Conservation (phyloP, 2,888 invertebrate species). For the Nomada fabriciana region DNA sequence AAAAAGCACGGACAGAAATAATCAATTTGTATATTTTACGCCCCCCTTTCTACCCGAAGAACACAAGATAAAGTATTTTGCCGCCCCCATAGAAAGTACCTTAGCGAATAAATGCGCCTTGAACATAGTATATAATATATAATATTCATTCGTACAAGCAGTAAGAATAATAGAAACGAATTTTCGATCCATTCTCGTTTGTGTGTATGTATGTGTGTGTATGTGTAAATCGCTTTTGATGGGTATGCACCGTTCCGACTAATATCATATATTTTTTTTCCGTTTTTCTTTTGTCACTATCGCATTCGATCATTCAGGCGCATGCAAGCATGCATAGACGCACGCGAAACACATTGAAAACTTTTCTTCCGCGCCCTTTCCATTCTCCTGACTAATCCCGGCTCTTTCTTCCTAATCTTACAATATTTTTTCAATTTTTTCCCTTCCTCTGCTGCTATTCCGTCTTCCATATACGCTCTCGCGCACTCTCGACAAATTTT, state of each 20-base stretch:
- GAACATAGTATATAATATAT: constrained; percentile 24
- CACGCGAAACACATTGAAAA: constrained; percentile 24
- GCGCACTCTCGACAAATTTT: constrained; percentile 42
- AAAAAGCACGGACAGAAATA: constrained; percentile 20
- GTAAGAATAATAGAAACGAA: constrained; percentile 43
- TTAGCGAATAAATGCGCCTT: constrained; percentile 57
- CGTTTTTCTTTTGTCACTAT: constrained; percentile 39
- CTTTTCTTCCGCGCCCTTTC: constrained; percentile 28
- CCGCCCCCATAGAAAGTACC: constrained; percentile 9
- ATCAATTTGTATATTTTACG: constrained; percentile 11
- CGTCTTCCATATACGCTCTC: constrained; percentile 21
- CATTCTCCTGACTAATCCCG: neutral
- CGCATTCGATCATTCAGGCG: constrained; percentile 53
- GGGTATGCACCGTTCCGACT: constrained; percentile 44
- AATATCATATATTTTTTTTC: constrained; percentile 7
- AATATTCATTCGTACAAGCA: constrained; percentile 42
- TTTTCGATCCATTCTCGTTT: constrained; percentile 30
- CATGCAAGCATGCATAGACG: constrained; percentile 41
- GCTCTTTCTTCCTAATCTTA: neutral
- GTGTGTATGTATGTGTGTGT: neutral
- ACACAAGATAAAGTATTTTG: constrained; percentile 25
- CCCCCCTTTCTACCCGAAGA: neutral
- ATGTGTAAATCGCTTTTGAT: constrained; percentile 20
- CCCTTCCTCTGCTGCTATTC: constrained; percentile 4
- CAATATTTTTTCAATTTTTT: constrained; percentile 5